Evolutionary conservation across 2,113 vertebrate species (phyloP).

Genomic region (Solenodon paradoxus): DNA sequence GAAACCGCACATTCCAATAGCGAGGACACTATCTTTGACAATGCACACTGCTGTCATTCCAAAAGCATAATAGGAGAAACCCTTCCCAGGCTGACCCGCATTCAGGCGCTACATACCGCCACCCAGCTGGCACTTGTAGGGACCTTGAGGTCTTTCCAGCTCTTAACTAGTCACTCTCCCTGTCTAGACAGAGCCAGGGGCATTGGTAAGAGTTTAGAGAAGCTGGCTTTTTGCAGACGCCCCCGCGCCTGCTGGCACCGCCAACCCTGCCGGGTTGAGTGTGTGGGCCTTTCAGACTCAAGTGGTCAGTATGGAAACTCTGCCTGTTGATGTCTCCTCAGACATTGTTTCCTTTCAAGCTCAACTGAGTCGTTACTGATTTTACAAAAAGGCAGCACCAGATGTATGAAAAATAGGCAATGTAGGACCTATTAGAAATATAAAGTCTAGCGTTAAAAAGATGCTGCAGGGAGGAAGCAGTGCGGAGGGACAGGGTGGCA

Average conservation of each 20-base stretch:
- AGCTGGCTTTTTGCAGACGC: not conserved
- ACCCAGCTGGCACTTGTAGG: slow-evolving; percentile 73
- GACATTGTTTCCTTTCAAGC: slow-evolving; percentile 70
- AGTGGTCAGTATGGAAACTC: slow-evolving; percentile 51
- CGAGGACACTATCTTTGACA: slow-evolving; percentile 70
- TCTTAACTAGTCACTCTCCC: slow-evolving; percentile 66
- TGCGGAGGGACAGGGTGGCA: slow-evolving; percentile 69
- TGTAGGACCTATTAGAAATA: slow-evolving; percentile 81
- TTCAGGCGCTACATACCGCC: slow-evolving; percentile 79
- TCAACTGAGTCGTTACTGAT: slow-evolving; percentile 69
- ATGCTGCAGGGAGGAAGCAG: slow-evolving; percentile 77
- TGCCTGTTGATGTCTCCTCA: slow-evolving; percentile 44
- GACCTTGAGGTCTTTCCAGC: slow-evolving; percentile 61
- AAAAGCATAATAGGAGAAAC: slow-evolving; percentile 64
- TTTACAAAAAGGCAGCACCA: slow-evolving; percentile 83
- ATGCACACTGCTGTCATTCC: slow-evolving; percentile 63
- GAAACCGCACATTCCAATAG: slow-evolving; percentile 74
- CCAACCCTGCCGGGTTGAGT: slow-evolving; percentile 34
- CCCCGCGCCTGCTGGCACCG: too few species aligned
- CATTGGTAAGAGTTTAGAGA: slow-evolving; percentile 63
- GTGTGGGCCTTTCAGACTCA: not conserved
- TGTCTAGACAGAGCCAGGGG: slow-evolving; percentile 62
- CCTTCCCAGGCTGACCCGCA: slow-evolving; percentile 52
- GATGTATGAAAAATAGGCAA: slow-evolving; percentile 84
- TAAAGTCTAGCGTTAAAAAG: slow-evolving; percentile 81